Evolutionary conservation across 2,888 invertebrate genomes (phyloP).

Genomic region (Tetranychus piercei): DNA sequence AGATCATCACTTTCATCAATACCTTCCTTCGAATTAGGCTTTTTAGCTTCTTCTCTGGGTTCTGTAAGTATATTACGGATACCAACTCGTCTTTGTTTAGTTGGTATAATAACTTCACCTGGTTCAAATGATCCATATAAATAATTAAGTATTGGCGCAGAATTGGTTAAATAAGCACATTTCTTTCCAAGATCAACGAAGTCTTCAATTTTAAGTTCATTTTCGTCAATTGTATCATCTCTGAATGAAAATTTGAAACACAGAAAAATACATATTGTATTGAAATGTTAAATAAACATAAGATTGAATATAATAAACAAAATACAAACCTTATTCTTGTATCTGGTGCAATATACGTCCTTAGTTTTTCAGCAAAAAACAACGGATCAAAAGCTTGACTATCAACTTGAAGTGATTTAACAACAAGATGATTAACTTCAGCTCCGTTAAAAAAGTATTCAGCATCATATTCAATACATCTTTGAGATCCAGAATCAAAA

Average conservation of each 20-base stretch:
- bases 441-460: background rate
- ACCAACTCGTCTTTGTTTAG: background rate
- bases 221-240: background rate
- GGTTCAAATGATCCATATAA: background rate
- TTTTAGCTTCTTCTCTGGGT: background rate
- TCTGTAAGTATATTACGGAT: background rate
- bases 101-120: background rate
- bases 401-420: background rate
- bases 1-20: background rate
- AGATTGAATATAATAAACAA: background rate
- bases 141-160: background rate
- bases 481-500: background rate
- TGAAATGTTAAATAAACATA: background rate
- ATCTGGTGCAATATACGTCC: background rate
- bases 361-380: background rate
- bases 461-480: background rate
- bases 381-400: background rate
- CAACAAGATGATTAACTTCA: conserved; percentile 1
- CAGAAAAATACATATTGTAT: background rate
- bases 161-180: background rate
- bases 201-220: background rate
- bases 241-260: conserved; percentile 1
- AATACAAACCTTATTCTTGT: background rate
- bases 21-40: background rate
- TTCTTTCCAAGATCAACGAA: background rate